Base-by-base conservation (phyloP, 2,113 vertebrate genomes). In the Mystacornis crossleyi region DNA sequence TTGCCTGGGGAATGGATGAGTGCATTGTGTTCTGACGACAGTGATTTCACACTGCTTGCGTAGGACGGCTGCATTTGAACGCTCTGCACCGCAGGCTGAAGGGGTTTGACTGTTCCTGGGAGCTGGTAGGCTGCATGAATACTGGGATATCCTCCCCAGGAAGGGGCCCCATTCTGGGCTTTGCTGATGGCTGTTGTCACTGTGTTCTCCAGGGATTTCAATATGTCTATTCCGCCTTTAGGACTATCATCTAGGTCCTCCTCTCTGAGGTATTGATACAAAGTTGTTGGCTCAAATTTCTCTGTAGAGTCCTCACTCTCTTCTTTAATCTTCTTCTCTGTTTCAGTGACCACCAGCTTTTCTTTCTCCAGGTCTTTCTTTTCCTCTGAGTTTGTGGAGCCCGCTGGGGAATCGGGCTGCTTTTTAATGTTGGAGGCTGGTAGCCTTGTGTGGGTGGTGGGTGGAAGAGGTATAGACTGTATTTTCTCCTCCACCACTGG, bases 51-150 rank as follows among this genome's bases (percentile, higher is more conserved):
- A 13, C 97, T 96, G 78, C 98, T 98, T 10, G 98, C 98, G 2
- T 98, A 99, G 40, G 99, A 98, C 0, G 99, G 99, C 94, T 99
- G 99, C 96, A 99, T 98, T 61, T 99, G 99, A 87, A 99, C 97
- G 3, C 98, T 99, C 98, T 99, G 99, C 72, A 99, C 98, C 0
- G 98, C 60, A 0, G 99, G 86, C n/a, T 98, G 97, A n/a, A 98
- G 97, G 10, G 99, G 98, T 96, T 99, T 99, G 55, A 99, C 95
- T 10, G 98, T 91, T 67, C 99, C 99, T 0, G 99, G 99, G 84
- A 99, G 99, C 97, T 99, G 99, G 97, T 99, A 99, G 85, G 99
- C 99, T 5, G 99, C 99, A 31, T 99, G 99, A 95, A 99, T 99
- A 96, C 99, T 99, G 75, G 99, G 99, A 97, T 99, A 99, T 42